Evolutionary conservation across 1,140 invertebrate genomes (phyloP).

Genomic region (Lepidurus couesii): DNA sequence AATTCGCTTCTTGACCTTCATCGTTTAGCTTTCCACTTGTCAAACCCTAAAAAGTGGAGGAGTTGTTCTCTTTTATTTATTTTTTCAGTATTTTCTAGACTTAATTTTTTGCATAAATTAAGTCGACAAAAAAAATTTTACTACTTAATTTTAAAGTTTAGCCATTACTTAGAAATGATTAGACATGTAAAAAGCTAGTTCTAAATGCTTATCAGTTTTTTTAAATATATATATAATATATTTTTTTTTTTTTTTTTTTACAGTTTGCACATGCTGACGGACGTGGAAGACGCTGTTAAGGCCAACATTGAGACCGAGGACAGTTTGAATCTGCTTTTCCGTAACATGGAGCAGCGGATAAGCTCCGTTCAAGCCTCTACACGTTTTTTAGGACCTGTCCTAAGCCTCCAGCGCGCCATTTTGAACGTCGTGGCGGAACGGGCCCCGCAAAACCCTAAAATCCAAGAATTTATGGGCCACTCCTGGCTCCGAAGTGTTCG

Average conservation of each 20-base stretch:
- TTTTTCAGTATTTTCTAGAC: too few species aligned
- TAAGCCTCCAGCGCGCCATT: conserved; percentile 61
- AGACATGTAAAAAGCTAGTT: too few species aligned
- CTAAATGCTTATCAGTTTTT: too few species aligned
- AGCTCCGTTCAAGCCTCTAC: conserved; percentile 60
- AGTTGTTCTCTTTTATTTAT: too few species aligned
- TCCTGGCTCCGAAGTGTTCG: conserved; percentile 77
- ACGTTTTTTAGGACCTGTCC: conserved; percentile 63
- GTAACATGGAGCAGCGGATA: conserved; percentile 46
- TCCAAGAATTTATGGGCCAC: conserved; percentile 8
- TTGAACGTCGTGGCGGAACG: conserved; percentile 47
- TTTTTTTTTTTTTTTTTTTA: neutral
- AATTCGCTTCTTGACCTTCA: too few species aligned
- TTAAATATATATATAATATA: too few species aligned
- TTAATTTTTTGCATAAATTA: too few species aligned
- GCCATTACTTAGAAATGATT: too few species aligned
- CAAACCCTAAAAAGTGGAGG: too few species aligned
- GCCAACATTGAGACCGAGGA: conserved; percentile 28
- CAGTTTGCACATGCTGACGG: conserved; percentile 58
- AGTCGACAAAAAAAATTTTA: too few species aligned
- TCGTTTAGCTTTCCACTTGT: too few species aligned
- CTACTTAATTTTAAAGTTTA: too few species aligned
- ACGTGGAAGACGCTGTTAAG: conserved; percentile 50
- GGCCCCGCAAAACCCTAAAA: neutral
- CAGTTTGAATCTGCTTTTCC: conserved; percentile 41